These are phyloP conservation scores for Microcaecilia unicolor DNA, from an alignment of 2,797 vertebrate genomes.

Conservation along the genomic window DNA sequence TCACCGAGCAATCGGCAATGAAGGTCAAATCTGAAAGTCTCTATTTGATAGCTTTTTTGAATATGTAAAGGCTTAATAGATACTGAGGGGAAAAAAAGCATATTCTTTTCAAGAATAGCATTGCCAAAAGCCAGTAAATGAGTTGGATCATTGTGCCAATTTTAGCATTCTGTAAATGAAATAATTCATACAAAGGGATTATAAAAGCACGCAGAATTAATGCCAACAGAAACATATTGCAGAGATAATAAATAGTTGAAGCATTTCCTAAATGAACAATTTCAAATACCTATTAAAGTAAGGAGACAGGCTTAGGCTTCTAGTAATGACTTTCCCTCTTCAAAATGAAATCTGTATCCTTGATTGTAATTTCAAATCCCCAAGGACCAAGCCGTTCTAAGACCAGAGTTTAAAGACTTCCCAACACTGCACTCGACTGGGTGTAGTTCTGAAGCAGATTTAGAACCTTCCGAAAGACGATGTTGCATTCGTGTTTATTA, in stretches of 20 bases:
- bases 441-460: conserved; percentile 37
- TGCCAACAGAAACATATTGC: conserved; percentile 30
- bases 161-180: conserved; percentile 43
- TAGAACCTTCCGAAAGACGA: conserved; percentile 29
- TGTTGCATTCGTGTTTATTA: conserved; percentile 42
- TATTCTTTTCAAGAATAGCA: conserved; percentile 34
- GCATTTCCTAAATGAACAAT: conserved; percentile 68
- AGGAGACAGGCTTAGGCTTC: conserved; percentile 66
- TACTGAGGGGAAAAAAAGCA: conserved; percentile 4
- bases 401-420: conserved; percentile 41
- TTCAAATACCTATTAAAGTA: conserved; percentile 68
- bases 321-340: conserved; percentile 70
- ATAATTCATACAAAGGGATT: conserved; percentile 40
- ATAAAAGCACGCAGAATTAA: conserved; percentile 35
- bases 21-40: conserved; percentile 30
- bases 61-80: not conserved
- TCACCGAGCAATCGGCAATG: conserved; percentile 6
- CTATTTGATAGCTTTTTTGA: not conserved
- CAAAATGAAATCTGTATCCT: conserved; percentile 68
- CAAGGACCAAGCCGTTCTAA: conserved; percentile 49
- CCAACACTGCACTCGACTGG: conserved; percentile 30
- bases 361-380: conserved; percentile 59
- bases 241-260: conserved; percentile 60
- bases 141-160: conserved; percentile 30
- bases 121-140: conserved; percentile 35